A percentile compares a stretch with the other conserved stretches of the same genome.
These are phyloP conservation scores for Maconellicoccus hirsutus DNA, from an alignment of 1,140 invertebrate species.

Conservation along the genomic window DNA sequence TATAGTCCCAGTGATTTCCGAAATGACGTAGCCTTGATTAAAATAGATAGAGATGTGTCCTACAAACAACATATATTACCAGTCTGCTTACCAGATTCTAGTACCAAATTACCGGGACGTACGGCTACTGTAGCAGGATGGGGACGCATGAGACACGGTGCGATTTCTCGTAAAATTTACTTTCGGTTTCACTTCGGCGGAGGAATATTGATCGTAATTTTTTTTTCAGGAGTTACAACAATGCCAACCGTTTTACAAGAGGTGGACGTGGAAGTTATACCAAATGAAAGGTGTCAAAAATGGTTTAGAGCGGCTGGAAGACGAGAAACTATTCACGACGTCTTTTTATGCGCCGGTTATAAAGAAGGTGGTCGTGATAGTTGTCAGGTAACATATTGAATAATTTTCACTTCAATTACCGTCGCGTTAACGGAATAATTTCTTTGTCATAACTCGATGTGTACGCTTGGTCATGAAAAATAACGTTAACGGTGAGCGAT, in stretches of 20 bases:
- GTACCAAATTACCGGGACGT: conserved; percentile 63
- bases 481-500: background rate
- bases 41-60: conserved; percentile 59
- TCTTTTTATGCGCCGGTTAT: conserved; percentile 85
- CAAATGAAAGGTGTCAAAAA: conserved; percentile 76
- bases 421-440: background rate
- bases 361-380: conserved; percentile 57
- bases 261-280: conserved; percentile 77
- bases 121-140: conserved; percentile 81
- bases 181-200: conserved; percentile 1
- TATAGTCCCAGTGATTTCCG: conserved; percentile 79
- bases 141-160: conserved; percentile 74
- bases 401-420: background rate
- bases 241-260: conserved; percentile 42
- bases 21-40: conserved; percentile 78
- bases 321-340: conserved; percentile 81
- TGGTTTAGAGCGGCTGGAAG: conserved; percentile 83
- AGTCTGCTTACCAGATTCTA: conserved; percentile 62
- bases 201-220: background rate
- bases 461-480: too few species aligned
- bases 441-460: background rate
- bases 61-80: conserved; percentile 84
- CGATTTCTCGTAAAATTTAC: conserved; percentile 23
- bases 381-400: conserved; percentile 38
- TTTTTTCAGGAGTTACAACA: conserved; percentile 32